These are phyloP conservation scores for Tetropium fuscum DNA, from an alignment of 2,888 invertebrate species.

Conservation along the genomic window DNA sequence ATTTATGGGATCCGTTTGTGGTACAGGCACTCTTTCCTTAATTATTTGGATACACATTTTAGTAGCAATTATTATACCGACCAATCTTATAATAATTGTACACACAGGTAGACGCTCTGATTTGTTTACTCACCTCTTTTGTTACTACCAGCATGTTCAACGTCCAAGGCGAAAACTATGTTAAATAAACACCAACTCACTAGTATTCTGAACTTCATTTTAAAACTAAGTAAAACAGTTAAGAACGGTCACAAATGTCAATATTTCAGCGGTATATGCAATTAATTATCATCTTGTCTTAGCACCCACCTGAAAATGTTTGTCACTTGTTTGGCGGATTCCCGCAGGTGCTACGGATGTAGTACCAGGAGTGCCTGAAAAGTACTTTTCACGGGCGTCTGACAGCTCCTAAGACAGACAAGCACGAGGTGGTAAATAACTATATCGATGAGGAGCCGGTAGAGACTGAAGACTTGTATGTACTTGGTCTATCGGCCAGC, in stretches of 20 bases:
- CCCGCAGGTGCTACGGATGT: neutral
- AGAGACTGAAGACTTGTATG: constrained; percentile 51
- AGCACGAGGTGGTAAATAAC: constrained; percentile 28
- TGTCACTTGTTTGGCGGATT: neutral
- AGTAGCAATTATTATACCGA: neutral
- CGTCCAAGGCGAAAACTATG: constrained; percentile 46
- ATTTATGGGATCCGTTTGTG: constrained; percentile 14
- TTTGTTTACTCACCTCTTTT: constrained; percentile 49
- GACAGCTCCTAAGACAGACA: constrained; percentile 4
- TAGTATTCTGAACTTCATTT: constrained; percentile 52
- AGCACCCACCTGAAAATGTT: neutral
- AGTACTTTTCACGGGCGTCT: constrained; percentile 5
- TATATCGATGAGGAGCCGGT: constrained; percentile 50
- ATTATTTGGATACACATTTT: constrained; percentile 18
- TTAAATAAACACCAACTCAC: constrained; percentile 55
- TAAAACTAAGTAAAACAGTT: constrained; percentile 29
- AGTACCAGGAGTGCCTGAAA: neutral
- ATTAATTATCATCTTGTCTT: constrained; percentile 11
- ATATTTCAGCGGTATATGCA: neutral
- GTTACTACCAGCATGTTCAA: constrained; percentile 40
- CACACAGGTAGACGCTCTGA: constrained; percentile 9
- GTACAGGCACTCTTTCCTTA: neutral
- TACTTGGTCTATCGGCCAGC: constrained; percentile 64
- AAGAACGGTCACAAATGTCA: neutral
- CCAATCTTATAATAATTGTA: neutral